These are phyloP conservation scores for Calliphora vomitoria DNA, from an alignment of 2,888 invertebrate genomes.

Conservation along the genomic window DNA sequence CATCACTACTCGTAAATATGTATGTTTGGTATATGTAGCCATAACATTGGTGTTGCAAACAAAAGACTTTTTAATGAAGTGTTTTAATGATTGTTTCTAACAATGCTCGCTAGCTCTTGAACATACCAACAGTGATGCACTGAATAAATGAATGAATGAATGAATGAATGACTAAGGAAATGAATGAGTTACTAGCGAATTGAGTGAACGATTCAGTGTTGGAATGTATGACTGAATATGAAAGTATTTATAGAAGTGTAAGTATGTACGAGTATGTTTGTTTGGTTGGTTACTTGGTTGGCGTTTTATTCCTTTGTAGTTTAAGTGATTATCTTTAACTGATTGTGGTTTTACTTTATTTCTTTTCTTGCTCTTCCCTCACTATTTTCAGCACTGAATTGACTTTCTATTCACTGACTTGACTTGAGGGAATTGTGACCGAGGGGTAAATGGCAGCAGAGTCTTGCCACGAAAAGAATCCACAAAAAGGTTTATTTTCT, in stretches of 20 bases:
- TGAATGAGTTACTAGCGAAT: constrained; percentile 44
- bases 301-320: constrained; percentile 36
- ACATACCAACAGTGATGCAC: constrained; percentile 32
- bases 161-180: constrained; percentile 42
- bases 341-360: constrained; percentile 66
- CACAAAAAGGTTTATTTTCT: constrained; percentile 36
- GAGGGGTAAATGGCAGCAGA: not conserved
- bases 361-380: constrained; percentile 20
- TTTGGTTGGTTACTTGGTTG: constrained; percentile 29
- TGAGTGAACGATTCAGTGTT: constrained; percentile 32
- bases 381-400: constrained; percentile 31
- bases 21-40: constrained; percentile 6
- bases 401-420: constrained; percentile 46
- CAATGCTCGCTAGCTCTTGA: constrained; percentile 1
- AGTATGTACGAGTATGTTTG: constrained; percentile 39
- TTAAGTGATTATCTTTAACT: constrained; percentile 65
- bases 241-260: not conserved
- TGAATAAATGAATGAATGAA: constrained; percentile 26
- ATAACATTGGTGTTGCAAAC: constrained; percentile 43
- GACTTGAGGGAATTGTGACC: constrained; percentile 58
- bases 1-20: constrained; percentile 23
- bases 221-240: not conserved
- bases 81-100: constrained; percentile 67
- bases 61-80: constrained; percentile 73
- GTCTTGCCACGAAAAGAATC: not conserved